Percentiles rank a stretch among this genome's conserved stretches.
These are phyloP conservation scores for Octomys mimax DNA, from an alignment of 2,797 vertebrate species.

Conservation along the genomic window DNA sequence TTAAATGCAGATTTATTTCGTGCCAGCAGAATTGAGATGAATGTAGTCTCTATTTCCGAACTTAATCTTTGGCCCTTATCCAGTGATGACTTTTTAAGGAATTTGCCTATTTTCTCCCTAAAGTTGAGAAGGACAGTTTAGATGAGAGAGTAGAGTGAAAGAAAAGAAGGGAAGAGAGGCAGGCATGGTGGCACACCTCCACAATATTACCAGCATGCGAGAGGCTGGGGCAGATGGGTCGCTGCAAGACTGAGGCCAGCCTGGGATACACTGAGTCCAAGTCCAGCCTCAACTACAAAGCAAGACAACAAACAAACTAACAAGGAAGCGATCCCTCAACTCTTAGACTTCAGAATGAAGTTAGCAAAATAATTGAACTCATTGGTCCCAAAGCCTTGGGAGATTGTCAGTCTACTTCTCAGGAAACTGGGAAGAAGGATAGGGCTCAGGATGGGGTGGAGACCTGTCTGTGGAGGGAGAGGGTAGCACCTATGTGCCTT, in stretches of 20 bases:
- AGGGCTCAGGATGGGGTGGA: rapidly evolving
- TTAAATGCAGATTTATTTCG: not conserved
- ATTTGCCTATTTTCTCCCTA: not conserved
- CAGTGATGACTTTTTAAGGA: not conserved
- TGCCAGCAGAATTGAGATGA: not conserved
- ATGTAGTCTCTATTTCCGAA: not conserved
- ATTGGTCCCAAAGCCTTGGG: not conserved
- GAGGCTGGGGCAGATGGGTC: not conserved
- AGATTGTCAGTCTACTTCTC: not conserved
- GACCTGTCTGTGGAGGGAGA: no score
- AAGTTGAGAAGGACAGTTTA: not conserved
- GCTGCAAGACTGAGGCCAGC: not conserved
- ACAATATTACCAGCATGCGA: not conserved
- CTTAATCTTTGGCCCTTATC: not conserved
- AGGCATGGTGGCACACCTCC: not conserved
- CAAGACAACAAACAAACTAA: not conserved
- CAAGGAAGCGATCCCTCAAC: not conserved
- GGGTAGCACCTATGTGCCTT: rapidly evolving
- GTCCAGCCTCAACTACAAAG: not conserved
- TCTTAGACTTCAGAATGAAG: not conserved
- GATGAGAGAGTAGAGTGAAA: not conserved
- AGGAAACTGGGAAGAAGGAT: no score
- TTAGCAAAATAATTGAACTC: not conserved
- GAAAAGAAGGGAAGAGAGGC: not conserved
- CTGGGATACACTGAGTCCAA: not conserved